phyloP scores from a whole-genome alignment of 2,797 vertebrate genomes.

The Sebastes variabilis region DNA sequence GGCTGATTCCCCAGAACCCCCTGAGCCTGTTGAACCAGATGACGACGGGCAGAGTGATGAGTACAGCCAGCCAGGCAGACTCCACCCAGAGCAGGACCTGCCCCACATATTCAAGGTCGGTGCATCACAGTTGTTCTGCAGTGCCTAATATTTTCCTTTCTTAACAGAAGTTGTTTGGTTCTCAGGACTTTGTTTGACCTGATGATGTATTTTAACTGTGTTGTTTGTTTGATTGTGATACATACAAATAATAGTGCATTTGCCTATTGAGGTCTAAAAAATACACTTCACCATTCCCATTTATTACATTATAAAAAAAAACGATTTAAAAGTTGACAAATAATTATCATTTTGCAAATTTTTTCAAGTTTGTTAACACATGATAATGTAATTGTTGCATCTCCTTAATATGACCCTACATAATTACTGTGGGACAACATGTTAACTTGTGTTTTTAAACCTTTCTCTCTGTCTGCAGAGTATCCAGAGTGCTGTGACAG shows the following conservation, averaged over 20 bases:
- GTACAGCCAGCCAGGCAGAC: conserved; percentile 43
- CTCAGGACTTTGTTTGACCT: not conserved
- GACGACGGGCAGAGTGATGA: conserved; percentile 30
- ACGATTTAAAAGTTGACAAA: not conserved
- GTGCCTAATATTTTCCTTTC: not conserved
- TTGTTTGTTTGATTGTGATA: not conserved
- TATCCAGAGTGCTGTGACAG: conserved; percentile 49
- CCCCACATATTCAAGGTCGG: conserved; percentile 69
- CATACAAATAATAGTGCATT: not conserved
- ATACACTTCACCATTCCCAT: not conserved
- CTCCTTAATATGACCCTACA: not conserved
- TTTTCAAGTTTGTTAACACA: not conserved
- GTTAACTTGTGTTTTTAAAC: not conserved
- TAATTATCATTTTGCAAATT: not conserved
- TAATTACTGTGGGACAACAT: not conserved
- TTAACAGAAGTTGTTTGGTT: not conserved
- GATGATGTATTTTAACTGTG: not conserved
- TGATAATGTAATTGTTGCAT: not conserved
- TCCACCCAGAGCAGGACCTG: conserved; percentile 69
- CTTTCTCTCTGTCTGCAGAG: conserved; percentile 46
- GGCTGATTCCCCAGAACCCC: conserved; percentile 68
- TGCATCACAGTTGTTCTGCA: not conserved
- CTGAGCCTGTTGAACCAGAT: conserved; percentile 57
- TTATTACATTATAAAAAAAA: not conserved
- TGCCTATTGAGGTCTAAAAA: not conserved